These are phyloP conservation scores for Cacatua alba DNA, from an alignment of 2,113 vertebrate genomes.

Conservation along the genomic window DNA sequence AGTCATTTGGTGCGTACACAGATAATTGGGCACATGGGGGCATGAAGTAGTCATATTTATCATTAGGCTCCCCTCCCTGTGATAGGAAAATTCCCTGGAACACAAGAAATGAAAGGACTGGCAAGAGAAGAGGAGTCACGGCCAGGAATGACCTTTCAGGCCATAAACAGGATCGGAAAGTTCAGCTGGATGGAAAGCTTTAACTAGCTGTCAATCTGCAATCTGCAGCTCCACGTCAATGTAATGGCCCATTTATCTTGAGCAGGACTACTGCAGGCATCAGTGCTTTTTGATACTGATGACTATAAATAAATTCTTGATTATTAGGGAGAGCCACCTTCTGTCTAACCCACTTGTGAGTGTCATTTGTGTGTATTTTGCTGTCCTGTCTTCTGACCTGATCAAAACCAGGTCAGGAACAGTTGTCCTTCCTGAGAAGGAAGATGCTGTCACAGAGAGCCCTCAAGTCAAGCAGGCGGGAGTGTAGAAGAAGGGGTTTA, in stretches of 20 bases:
- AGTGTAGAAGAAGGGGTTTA: neutral
- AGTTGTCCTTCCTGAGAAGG: neutral
- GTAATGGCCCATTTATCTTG: neutral
- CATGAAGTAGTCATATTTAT: neutral
- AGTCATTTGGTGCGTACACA: neutral
- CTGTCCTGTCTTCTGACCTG: neutral
- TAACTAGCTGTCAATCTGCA: neutral
- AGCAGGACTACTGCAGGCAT: neutral
- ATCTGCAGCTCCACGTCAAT: neutral
- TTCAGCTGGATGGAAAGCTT: neutral
- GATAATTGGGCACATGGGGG: neutral
- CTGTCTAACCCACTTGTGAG: neutral
- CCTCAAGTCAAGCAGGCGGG: neutral
- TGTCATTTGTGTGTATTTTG: neutral
- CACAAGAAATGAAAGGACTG: neutral
- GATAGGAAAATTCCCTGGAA: neutral
- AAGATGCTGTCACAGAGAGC: neutral
- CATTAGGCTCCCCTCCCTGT: neutral
- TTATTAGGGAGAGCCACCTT: neutral
- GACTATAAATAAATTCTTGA: neutral
- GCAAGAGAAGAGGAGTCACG: neutral
- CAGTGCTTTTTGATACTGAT: neutral
- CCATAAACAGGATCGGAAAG: neutral
- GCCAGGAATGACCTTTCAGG: neutral
- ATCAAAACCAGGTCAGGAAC: neutral